Evolutionary conservation across 2,888 invertebrate species (phyloP), one percentile per base, ranked within the genome.

Genomic region (Drosophila formosana): DNA sequence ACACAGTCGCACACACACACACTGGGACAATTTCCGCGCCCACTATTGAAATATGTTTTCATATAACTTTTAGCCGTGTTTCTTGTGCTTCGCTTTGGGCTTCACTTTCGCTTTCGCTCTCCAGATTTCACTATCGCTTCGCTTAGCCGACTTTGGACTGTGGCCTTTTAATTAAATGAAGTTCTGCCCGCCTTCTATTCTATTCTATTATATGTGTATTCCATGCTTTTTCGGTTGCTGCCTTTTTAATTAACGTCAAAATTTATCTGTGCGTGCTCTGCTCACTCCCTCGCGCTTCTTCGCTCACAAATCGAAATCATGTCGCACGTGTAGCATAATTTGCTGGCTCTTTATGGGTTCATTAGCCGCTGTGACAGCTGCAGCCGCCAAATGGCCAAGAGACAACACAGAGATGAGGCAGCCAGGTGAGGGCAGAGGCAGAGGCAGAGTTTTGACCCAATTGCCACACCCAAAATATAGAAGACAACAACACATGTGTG

Each of bases 21-120:
- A 57, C 53, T 28, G 37, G 26, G 41, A 32, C 13, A 71, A 32
- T 49, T 39, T 67, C 58, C 58, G 84, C 80, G 79, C 78, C 88
- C 74, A 74, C 72, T 89, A 87, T 89, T 87, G 85, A 85, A 89
- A 80, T 80, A 89, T 83, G 87, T 86, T 87, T 76, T 61, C 77
- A 67, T 67, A 70, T 67, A 77, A 66, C 52, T 70, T 52, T 69
- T 56, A 60, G 49, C 28, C 52, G 49, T 74, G 43, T 47, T 50
- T 37, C 11, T 60, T 58, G 51, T 72, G 56, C 64, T 79, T 63
- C 69, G 50, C 53, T 69, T 67, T 63, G 49, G 46, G 37, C 47
- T 52, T 72, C 55, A 41, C 45, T 63, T 63, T 70, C 49, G 18
- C 43, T 52, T 71, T 71, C 41, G 18, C 58, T 57, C 69, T 37